Percentiles rank a stretch among this genome's conserved stretches.
Conservation (phyloP, 2,797 vertebrate species). For the Steatocranus sp. region DNA sequence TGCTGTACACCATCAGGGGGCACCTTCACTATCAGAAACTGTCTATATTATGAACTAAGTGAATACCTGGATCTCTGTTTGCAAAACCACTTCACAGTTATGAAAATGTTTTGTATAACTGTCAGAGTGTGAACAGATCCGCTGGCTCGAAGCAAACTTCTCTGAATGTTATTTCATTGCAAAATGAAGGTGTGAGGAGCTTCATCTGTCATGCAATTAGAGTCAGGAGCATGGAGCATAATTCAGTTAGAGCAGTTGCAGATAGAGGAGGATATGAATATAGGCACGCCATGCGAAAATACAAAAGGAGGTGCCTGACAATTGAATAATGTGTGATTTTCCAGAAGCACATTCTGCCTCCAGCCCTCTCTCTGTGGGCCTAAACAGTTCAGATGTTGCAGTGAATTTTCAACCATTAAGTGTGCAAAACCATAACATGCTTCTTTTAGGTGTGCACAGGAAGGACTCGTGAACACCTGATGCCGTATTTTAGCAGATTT, state of each 20-base stretch:
- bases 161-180: conserved; percentile 45
- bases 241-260: conserved; percentile 51
- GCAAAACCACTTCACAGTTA: conserved; percentile 3
- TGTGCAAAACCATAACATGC: conserved; percentile 4
- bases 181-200: conserved; percentile 42
- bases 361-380: conserved; percentile 4
- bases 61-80: conserved; percentile 21
- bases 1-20: not conserved
- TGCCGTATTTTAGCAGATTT: conserved; percentile 1
- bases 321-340: conserved; percentile 39
- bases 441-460: conserved; percentile 9
- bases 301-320: conserved; percentile 41
- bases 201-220: conserved; percentile 70
- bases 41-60: not conserved
- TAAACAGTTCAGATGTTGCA: conserved; percentile 3
- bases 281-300: conserved; percentile 32
- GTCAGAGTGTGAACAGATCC: conserved; percentile 5
- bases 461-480: conserved; percentile 21
- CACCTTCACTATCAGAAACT: not conserved
- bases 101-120: conserved; percentile 22
- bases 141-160: conserved; percentile 28
- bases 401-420: conserved; percentile 17
- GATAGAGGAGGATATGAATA: conserved; percentile 47
- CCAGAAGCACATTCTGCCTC: conserved; percentile 21
- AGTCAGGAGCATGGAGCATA: conserved; percentile 46